phyloP scores from a whole-genome alignment of 2,113 vertebrate genomes.

The Atherinomorus stipes region DNA sequence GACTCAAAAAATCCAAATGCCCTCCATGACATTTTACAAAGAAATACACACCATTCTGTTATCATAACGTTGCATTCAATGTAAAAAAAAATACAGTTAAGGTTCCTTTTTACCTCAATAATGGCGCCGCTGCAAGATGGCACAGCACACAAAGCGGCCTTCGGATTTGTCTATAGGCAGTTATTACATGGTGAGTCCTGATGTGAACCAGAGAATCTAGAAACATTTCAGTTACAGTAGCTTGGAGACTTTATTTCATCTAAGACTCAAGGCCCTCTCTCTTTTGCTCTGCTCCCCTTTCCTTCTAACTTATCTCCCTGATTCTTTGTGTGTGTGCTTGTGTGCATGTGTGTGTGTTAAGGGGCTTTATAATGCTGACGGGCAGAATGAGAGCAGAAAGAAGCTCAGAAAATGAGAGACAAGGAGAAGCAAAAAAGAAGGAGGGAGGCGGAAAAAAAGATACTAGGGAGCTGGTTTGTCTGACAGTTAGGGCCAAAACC shows the following conservation, averaged over 20 bases:
- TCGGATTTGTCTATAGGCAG: no score
- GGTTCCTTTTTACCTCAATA: no score
- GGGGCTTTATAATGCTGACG: constrained; percentile 75
- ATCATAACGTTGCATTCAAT: no score
- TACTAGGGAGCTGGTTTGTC: constrained; percentile 43
- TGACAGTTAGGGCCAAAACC: constrained; percentile 60
- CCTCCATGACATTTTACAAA: neutral
- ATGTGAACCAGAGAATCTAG: constrained; percentile 36
- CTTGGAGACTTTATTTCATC: constrained; percentile 60
- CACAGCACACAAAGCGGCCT: no score
- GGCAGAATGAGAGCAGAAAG: constrained; percentile 77
- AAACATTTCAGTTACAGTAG: constrained; percentile 56
- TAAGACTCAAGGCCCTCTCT: constrained; percentile 54
- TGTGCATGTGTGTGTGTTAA: constrained; percentile 44
- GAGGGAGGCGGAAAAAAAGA: constrained; percentile 40
- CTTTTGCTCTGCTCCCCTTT: constrained; percentile 21
- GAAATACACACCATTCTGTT: neutral
- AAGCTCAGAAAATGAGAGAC: constrained; percentile 64
- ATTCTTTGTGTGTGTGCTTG: neutral
- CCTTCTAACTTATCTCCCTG: constrained; percentile 42
- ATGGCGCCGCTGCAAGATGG: no score
- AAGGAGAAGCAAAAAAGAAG: constrained; percentile 46
- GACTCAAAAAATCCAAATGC: neutral
- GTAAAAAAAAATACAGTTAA: no score
- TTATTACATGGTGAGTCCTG: constrained; percentile 27